Conservation (phyloP, 2,888 invertebrate genomes). For the Eupithecia exiguata region DNA sequence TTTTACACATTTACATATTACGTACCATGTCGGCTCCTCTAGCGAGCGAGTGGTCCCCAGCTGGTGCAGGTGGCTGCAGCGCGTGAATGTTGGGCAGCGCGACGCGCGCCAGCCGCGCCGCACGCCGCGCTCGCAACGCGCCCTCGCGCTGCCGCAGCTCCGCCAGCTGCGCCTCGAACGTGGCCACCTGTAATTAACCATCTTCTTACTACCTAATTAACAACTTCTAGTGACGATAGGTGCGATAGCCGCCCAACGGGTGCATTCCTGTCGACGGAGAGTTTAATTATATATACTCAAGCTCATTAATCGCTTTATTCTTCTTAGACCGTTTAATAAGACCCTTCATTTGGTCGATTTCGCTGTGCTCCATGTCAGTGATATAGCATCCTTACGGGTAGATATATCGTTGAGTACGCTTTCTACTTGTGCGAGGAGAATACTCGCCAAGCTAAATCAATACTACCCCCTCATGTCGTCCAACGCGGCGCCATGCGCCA, state of each 20-base stretch:
- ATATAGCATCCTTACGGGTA: not conserved
- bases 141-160: conserved; percentile 5
- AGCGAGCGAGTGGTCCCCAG: not conserved
- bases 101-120: not conserved
- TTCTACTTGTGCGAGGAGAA: not conserved
- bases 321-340: not conserved
- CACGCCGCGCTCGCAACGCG: not conserved
- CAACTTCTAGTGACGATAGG: not conserved
- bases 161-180: not conserved
- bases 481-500: not conserved
- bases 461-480: not conserved
- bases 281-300: no score
- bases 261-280: not conserved
- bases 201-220: not conserved
- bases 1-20: no score
- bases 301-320: not conserved
- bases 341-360: no score
- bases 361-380: not conserved
- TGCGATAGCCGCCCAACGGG: not conserved
- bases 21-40: not conserved
- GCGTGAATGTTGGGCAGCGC: not conserved
- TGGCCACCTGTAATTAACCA: not conserved
- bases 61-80: not conserved
- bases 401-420: not conserved
- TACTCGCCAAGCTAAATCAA: not conserved